Base-by-base conservation (phyloP, 2,113 vertebrate genomes). In the Haplochromis burtoni region DNA sequence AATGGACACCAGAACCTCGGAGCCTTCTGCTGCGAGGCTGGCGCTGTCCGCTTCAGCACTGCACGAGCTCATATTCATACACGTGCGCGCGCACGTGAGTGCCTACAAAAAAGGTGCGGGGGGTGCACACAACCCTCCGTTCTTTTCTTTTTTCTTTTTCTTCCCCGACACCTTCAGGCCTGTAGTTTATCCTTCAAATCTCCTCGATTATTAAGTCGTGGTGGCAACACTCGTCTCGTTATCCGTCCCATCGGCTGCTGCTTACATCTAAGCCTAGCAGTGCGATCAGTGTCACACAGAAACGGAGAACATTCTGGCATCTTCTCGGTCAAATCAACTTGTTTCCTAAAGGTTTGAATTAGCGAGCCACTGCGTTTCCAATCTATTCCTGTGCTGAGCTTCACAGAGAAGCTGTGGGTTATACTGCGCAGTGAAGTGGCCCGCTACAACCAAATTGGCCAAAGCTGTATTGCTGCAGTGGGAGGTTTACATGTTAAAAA, bases 1-100 rank as follows among this genome's bases (percentile, higher is more conserved):
- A 96, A 96, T 94, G 93, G 94, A 94, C 90, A 93, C 94, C 85
- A 86, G 93, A 95, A 93, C 86, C 89, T 92, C 79, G 8, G 89
- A 89, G 88, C 83, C 81, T 92, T 91, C 91, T 90, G 88, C 87
- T 82, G 63, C 82, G 90, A 91, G 68, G 82, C 85, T 84, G 96
- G 93, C 92, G 95, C 96, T 97, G 96, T 97, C 96, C 93, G 66
- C 93, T 96, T 95, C 97, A 97, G 96, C 95, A 97, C 96, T 83
- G 90, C 92, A 88, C 45, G 63, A 55, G 29, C 79, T 53, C 59
- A 10, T 87, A 47, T 31, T 1, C 47, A 80, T 4, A 51, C 73
- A 45, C 26, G 33, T 57, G 82, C 66, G 51, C 51, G 80, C 54
- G 45, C 86, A 61, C 82, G 82, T 76, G 66, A 76, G 24, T 35